Evolutionary conservation across 2,113 vertebrate species (phyloP).

Genomic region (Castor canadensis): DNA sequence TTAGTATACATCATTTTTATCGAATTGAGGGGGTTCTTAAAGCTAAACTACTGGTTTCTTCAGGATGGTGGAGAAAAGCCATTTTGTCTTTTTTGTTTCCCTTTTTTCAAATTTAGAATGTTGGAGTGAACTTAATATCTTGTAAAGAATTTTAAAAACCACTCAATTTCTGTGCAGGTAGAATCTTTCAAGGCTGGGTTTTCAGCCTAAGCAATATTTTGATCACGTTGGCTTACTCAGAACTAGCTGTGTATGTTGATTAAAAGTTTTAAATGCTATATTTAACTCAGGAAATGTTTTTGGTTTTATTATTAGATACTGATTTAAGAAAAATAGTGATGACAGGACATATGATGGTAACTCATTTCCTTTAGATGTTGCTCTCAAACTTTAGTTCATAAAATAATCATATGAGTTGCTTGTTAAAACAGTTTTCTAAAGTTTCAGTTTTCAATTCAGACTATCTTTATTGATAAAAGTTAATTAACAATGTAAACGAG

Average conservation of each 20-base stretch:
- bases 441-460: conserved; percentile 54
- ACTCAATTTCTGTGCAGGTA: neutral
- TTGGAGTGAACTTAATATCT: neutral
- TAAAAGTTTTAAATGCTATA: neutral
- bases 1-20: neutral
- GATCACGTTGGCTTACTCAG: neutral
- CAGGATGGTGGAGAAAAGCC: neutral
- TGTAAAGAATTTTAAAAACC: neutral
- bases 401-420: neutral
- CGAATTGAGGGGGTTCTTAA: neutral
- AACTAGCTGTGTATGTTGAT: neutral
- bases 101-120: neutral
- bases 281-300: neutral
- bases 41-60: neutral
- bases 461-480: conserved; percentile 60
- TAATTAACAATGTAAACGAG: conserved; percentile 21
- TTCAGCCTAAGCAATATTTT: neutral
- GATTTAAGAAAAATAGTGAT: neutral
- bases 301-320: neutral
- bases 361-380: neutral
- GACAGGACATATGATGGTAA: neutral
- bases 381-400: neutral
- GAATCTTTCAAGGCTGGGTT: neutral
- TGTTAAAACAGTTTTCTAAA: neutral
- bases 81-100: neutral